Evolutionary conservation across 2,113 vertebrate species (phyloP).

Genomic region (Nyctibius bracteatus): DNA sequence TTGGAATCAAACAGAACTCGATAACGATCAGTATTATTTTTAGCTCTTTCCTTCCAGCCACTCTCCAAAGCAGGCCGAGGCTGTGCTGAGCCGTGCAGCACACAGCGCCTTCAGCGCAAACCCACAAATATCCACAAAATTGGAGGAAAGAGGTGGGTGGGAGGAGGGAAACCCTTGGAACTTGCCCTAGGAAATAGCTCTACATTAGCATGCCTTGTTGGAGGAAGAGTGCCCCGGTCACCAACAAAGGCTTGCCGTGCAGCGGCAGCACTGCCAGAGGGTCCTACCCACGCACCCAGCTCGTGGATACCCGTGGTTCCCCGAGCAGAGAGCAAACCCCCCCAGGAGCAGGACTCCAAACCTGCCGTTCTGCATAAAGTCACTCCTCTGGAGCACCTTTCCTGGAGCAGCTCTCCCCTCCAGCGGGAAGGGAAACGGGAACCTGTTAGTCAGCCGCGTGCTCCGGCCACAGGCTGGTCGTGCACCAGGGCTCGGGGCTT

Average conservation of each 20-base stretch:
- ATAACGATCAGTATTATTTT: not conserved
- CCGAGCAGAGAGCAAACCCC: not conserved
- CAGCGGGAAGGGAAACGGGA: accelerated
- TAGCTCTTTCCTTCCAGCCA: not conserved
- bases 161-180: slow-evolving; percentile 26
- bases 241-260: not conserved
- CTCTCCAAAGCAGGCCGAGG: not conserved
- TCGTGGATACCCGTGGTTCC: accelerated
- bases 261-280: not conserved
- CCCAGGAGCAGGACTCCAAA: not conserved
- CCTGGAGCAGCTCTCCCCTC: not conserved
- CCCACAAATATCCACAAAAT: slow-evolving; percentile 22
- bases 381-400: not conserved
- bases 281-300: not conserved
- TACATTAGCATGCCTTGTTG: not conserved
- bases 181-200: not conserved
- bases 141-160: slow-evolving; percentile 4
- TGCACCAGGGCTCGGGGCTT: not conserved
- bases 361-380: not conserved
- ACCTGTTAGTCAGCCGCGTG: accelerated
- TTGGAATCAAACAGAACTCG: not conserved
- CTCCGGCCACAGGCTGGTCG: not conserved
- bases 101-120: not conserved
- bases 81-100: not conserved
- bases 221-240: slow-evolving; percentile 25